phyloP scores from a whole-genome alignment of 1,140 invertebrate genomes.

The Sycobia sp. region DNA sequence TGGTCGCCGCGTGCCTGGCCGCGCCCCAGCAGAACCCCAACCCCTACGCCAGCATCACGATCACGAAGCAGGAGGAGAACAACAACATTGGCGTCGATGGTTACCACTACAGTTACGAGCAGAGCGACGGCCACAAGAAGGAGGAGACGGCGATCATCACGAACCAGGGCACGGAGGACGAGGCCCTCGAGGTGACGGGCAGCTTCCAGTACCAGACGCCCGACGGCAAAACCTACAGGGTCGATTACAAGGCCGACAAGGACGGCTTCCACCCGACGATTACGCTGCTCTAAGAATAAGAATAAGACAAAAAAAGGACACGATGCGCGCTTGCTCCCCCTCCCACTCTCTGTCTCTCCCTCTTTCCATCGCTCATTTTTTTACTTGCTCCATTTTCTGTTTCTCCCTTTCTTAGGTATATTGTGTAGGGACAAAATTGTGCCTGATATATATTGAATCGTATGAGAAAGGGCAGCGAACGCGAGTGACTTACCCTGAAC shows the following conservation, averaged over 20 bases:
- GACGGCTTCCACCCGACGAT: slow-evolving; percentile 56
- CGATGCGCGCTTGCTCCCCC: too few species aligned
- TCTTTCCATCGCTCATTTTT: too few species aligned
- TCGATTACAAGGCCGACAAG: slow-evolving; percentile 56
- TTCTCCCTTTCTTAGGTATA: too few species aligned
- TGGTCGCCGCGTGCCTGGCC: slow-evolving; percentile 43
- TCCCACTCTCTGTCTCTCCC: too few species aligned
- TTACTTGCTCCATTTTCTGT: too few species aligned
- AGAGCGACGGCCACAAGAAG: slow-evolving; percentile 58
- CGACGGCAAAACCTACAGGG: slow-evolving; percentile 58
- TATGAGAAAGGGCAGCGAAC: too few species aligned
- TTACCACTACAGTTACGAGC: slow-evolving; percentile 59
- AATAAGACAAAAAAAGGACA: too few species aligned
- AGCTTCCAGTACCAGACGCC: slow-evolving; percentile 54
- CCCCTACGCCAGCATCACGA: slow-evolving; percentile 51
- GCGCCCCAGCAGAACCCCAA: slow-evolving; percentile 49
- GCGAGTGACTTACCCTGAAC: too few species aligned
- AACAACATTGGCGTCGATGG: slow-evolving; percentile 59
- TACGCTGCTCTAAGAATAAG: slow-evolving; percentile 49
- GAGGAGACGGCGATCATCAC: slow-evolving; percentile 57
- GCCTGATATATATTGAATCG: too few species aligned
- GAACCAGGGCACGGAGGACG: slow-evolving; percentile 56
- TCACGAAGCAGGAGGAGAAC: slow-evolving; percentile 55
- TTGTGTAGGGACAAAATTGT: too few species aligned
- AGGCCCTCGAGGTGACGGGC: slow-evolving; percentile 53